Conservation (phyloP, 2,113 vertebrate species). For the Xerus inauris region DNA sequence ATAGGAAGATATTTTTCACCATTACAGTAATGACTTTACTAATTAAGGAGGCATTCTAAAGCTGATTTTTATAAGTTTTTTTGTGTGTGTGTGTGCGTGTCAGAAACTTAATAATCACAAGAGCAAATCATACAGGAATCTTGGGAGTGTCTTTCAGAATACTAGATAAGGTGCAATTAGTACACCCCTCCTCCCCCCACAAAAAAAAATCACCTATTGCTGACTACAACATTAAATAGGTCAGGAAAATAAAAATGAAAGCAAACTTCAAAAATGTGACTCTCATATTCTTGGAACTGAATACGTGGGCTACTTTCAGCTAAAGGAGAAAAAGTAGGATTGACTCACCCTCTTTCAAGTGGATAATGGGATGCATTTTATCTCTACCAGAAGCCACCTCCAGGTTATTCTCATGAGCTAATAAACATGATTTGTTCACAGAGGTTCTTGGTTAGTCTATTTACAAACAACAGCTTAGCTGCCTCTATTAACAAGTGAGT, state of each 20-base stretch:
- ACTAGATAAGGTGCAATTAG: slow-evolving; percentile 2
- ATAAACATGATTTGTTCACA: not conserved
- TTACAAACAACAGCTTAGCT: not conserved
- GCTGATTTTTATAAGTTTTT: not conserved
- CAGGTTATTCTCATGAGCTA: not conserved
- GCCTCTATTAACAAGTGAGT: not conserved
- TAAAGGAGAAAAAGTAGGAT: not conserved
- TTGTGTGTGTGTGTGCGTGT: not conserved
- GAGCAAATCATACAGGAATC: slow-evolving; percentile 37
- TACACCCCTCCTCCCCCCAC: not conserved
- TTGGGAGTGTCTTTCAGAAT: slow-evolving; percentile 48
- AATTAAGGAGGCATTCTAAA: slow-evolving; percentile 39
- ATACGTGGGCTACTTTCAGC: not conserved
- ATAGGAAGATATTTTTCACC: not conserved
- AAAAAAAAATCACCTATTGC: slow-evolving; percentile 11
- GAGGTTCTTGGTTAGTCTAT: not conserved
- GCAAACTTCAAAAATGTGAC: not conserved
- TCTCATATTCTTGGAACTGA: not conserved
- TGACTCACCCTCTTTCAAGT: not conserved
- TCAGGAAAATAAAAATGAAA: slow-evolving; percentile 20
- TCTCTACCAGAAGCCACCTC: not conserved
- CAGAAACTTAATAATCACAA: slow-evolving; percentile 43
- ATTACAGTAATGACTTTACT: slow-evolving; percentile 52
- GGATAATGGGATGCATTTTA: not conserved
- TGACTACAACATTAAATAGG: not conserved